Evolutionary conservation across 1,140 invertebrate species (phyloP).

Genomic region (Pteromalus puparum): DNA sequence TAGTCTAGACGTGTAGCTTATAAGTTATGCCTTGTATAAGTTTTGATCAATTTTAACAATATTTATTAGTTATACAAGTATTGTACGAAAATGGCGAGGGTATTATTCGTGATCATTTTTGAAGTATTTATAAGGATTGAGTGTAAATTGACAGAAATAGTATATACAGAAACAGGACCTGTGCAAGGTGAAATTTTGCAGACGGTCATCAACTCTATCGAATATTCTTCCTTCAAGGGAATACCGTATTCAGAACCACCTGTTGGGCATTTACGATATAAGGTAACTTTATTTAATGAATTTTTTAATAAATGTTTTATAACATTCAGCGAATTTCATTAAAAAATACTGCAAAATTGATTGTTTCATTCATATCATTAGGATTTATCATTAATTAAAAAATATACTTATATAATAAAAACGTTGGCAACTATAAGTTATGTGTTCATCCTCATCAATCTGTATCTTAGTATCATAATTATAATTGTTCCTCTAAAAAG

Average conservation of each 20-base stretch:
- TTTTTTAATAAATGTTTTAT: background rate
- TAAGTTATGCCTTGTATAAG: no score
- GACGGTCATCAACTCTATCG: constrained; percentile 50
- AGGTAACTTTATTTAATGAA: constrained; percentile 48
- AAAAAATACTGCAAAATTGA: background rate
- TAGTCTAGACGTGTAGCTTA: no score
- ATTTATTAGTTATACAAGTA: no score
- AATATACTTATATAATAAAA: no score
- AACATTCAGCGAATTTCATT: background rate
- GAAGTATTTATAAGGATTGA: background rate
- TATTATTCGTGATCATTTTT: background rate
- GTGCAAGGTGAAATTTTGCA: constrained; percentile 52
- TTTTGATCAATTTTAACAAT: no score
- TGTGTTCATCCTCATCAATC: no score
- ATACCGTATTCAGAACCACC: constrained; percentile 64
- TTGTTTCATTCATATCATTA: background rate
- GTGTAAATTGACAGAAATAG: constrained; percentile 17
- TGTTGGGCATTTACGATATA: constrained; percentile 56
- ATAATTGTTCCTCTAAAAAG: no score
- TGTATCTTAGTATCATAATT: no score
- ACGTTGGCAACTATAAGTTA: no score
- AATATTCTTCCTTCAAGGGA: constrained; percentile 61
- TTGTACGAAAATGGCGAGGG: background rate
- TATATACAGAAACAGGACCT: constrained; percentile 44
- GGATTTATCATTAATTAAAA: no score